These are phyloP conservation scores for Neopelma chrysocephalum DNA, from an alignment of 2,797 vertebrate genomes.

Conservation along the genomic window DNA sequence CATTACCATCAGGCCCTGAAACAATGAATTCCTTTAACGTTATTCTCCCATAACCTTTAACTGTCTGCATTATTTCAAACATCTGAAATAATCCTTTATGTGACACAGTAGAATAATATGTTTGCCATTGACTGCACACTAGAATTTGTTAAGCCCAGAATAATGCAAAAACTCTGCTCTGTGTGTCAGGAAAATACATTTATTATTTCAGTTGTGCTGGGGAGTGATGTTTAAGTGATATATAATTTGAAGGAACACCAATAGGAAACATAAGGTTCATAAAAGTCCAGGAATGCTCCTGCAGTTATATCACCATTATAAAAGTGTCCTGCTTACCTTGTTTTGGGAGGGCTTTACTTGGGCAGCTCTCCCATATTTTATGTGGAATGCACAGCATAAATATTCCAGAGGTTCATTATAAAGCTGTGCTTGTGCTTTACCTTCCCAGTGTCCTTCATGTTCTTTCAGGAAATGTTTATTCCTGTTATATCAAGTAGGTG, in stretches of 20 bases:
- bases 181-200: background rate
- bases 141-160: background rate
- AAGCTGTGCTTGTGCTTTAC: background rate
- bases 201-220: background rate
- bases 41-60: conserved; percentile 62
- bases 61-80: conserved; percentile 32
- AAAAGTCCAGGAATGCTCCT: conserved; percentile 4
- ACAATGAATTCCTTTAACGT: conserved; percentile 49
- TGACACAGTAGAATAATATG: conserved; percentile 11
- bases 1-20: conserved; percentile 42
- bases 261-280: conserved; percentile 6
- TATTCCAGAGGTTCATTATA: conserved; percentile 23
- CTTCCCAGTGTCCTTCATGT: background rate
- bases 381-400: conserved; percentile 31
- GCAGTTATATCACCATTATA: conserved; percentile 28
- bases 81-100: conserved; percentile 35
- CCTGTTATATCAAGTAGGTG: background rate
- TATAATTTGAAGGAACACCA: background rate
- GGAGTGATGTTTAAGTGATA: background rate
- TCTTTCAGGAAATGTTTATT: conserved; percentile 31
- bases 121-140: background rate
- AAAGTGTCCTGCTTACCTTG: conserved; percentile 14
- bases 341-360: conserved; percentile 14
- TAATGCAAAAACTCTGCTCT: background rate
- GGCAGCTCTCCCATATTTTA: background rate